These are phyloP conservation scores for Sepiola atlantica DNA, from an alignment of 2,888 invertebrate genomes.

Conservation along the genomic window DNA sequence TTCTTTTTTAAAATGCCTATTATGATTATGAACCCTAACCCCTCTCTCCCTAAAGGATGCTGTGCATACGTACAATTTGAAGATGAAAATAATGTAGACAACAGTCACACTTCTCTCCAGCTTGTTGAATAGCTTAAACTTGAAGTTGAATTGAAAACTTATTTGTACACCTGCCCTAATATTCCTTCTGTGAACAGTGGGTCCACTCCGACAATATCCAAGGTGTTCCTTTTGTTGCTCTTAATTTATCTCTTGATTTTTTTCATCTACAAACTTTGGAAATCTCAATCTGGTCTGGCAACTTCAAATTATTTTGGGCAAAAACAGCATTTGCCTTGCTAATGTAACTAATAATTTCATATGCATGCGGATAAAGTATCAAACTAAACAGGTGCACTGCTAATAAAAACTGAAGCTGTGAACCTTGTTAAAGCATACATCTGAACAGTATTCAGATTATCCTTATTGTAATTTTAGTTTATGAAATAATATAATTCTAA, in stretches of 20 bases:
- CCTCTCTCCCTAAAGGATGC: not conserved
- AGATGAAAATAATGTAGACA: not conserved
- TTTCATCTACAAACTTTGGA: not conserved
- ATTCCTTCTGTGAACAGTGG: not conserved
- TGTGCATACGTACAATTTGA: not conserved
- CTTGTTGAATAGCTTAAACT: slow-evolving; percentile 46
- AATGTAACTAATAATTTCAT: not conserved
- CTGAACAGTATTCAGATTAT: not conserved
- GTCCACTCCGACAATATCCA: not conserved
- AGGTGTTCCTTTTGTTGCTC: not conserved
- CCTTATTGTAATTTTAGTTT: not conserved
- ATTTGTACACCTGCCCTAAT: not conserved
- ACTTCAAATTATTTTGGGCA: not conserved
- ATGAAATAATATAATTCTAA: not conserved
- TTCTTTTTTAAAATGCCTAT: not conserved
- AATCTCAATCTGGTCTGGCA: not conserved
- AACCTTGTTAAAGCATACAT: not conserved
- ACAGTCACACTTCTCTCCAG: slow-evolving; percentile 39
- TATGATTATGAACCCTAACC: not conserved
- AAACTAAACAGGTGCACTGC: not conserved
- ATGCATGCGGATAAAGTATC: not conserved
- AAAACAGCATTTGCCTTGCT: slow-evolving; percentile 16
- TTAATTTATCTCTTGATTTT: not conserved
- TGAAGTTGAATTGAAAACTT: slow-evolving; percentile 34
- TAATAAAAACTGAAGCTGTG: not conserved